phyloP scores from a whole-genome alignment of 1,140 invertebrate species.

The Heliothis subflexa region DNA sequence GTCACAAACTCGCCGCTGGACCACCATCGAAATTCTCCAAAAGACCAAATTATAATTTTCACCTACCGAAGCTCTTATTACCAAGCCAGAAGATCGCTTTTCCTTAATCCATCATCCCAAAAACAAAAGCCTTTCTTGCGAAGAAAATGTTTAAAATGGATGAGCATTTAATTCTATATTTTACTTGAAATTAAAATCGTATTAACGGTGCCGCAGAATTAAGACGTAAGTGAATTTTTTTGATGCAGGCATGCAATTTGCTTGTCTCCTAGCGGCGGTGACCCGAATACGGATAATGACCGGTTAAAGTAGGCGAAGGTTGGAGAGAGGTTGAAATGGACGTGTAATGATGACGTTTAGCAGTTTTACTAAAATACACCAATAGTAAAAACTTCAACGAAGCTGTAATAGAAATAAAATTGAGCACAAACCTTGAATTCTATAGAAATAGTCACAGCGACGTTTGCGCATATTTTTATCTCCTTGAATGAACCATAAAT shows the following conservation, averaged over 20 bases:
- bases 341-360: neutral
- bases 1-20: constrained; percentile 34
- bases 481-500: constrained; percentile 18
- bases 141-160: constrained; percentile 40
- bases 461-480: neutral
- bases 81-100: constrained; percentile 3
- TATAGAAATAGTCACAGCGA: neutral
- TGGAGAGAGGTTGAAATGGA: constrained; percentile 14
- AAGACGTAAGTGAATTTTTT: constrained; percentile 43
- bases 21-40: constrained; percentile 40
- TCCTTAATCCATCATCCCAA: neutral
- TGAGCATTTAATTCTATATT: constrained; percentile 47
- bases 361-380: neutral
- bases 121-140: neutral
- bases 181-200: constrained; percentile 46
- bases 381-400: neutral
- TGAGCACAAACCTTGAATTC: neutral
- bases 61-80: neutral
- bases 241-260: constrained; percentile 33
- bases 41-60: constrained; percentile 1
- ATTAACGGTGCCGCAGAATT: constrained; percentile 34
- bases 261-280: constrained; percentile 18
- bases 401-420: neutral
- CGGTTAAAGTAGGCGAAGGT: constrained; percentile 17
- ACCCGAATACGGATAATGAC: constrained; percentile 16